phyloP scores from a whole-genome alignment of 2,113 vertebrate genomes.

The Tympanuchus pallidicinctus region DNA sequence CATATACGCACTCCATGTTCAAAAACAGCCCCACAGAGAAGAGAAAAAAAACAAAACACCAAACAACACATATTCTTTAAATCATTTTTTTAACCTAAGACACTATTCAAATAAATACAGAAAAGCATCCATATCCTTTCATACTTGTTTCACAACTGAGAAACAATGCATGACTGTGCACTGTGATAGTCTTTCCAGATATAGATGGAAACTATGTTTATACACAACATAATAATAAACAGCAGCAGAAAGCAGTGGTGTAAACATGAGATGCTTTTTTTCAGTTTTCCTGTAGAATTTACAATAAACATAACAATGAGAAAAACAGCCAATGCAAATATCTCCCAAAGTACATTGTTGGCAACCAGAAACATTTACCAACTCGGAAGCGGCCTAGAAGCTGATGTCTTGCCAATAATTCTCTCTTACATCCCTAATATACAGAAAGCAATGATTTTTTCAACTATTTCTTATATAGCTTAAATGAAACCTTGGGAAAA shows the following conservation, averaged over 20 bases:
- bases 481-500: conserved; percentile 16
- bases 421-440: background rate
- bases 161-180: background rate
- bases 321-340: conserved; percentile 17
- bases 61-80: background rate
- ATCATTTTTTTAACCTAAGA: background rate
- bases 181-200: background rate
- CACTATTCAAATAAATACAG: background rate
- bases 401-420: conserved; percentile 30
- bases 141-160: background rate
- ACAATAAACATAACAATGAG: background rate
- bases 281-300: background rate
- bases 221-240: background rate
- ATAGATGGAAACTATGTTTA: background rate
- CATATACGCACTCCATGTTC: background rate
- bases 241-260: background rate
- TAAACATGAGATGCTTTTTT: background rate
- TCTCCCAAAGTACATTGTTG: background rate
- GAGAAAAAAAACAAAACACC: background rate
- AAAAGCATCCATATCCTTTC: background rate
- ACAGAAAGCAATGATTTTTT: background rate
- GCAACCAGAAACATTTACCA: conserved; percentile 13
- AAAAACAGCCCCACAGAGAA: background rate
- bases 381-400: conserved; percentile 1
- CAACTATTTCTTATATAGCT: background rate